Base-by-base conservation (phyloP, 1,140 invertebrate genomes). In the Drosophila tropicalis region DNA sequence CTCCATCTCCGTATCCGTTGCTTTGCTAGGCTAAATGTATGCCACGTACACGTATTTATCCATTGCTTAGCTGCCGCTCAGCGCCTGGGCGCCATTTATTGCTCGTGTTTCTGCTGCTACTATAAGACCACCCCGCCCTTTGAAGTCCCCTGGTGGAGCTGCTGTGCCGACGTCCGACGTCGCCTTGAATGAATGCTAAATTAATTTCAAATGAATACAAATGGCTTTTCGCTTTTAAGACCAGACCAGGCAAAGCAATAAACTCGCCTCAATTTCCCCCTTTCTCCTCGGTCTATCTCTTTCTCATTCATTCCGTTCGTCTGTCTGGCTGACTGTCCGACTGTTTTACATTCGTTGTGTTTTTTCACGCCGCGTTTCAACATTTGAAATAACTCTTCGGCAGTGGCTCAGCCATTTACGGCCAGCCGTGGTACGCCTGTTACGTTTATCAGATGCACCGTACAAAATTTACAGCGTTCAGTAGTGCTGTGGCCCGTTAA, bases 151-250 rank as follows among this genome's bases (percentile, higher is more conserved):
- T 32, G 6, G 9, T 12, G 44, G 19, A 40, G 55, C 56, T 29
- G 47, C 62, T 54, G 68, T 29, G 44, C 40, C 57, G 69, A 57
- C 56, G 56, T 62, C 44, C 44, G 40, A 4, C 39, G 40, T 54
- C 71, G 83, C 83, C 84, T 83, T 87, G 83, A 79, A 87, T 87
- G 84, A 89, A 89, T 89, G 84, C 84, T 89, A 89, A 89, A 89
- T 89, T 89, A 89, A 89, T 89, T 89, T 89, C 84, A 89, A 89
- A 89, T 89, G 84, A 89, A 89, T 89, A 89, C 84, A 89, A 89
- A 89, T 89, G 84, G 84, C 76, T 89, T 89, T 89, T 89, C 84
- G 84, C 84, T 89, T 89, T 89, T 89, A 89, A 84, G 83, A 89
- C 76, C 84, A 72, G 61, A 67, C 72, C 69, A 71, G 41, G 57